Evolutionary conservation across 2,888 invertebrate species (phyloP).

Genomic region (Orthosia incerta): DNA sequence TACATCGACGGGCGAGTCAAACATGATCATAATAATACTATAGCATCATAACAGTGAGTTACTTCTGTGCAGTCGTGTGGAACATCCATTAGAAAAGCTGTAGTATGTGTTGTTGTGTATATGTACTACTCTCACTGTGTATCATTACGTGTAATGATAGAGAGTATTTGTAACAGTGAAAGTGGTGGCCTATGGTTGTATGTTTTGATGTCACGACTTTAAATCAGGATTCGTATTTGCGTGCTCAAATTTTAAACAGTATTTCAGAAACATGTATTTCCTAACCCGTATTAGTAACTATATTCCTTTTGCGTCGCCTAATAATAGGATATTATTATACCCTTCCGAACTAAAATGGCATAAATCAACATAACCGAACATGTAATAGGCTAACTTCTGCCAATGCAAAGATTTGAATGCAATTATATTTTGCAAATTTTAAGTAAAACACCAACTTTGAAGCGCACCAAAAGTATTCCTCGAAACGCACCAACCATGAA

Average conservation of each 20-base stretch:
- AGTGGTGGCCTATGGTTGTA: slow-evolving; percentile 43
- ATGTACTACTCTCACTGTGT: slow-evolving; percentile 30
- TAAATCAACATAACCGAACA: too few relatives aligned
- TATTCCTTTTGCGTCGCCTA: not conserved
- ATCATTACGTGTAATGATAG: slow-evolving; percentile 45
- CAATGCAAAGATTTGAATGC: too few relatives aligned
- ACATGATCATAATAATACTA: slow-evolving; percentile 59
- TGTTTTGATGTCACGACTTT: slow-evolving; percentile 28
- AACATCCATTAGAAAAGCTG: slow-evolving; percentile 51
- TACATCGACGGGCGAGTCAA: slow-evolving; percentile 56
- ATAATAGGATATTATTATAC: not conserved
- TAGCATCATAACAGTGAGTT: slow-evolving; percentile 42
- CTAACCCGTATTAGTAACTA: not conserved
- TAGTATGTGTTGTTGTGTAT: slow-evolving; percentile 31
- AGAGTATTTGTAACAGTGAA: slow-evolving; percentile 48
- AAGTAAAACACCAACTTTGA: too few relatives aligned
- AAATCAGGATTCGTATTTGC: slow-evolving; percentile 11
- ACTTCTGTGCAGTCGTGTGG: slow-evolving; percentile 54
- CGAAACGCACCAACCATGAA: too few relatives aligned
- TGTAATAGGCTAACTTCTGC: too few relatives aligned
- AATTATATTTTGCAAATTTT: too few relatives aligned
- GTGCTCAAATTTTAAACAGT: not conserved
- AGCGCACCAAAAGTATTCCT: too few relatives aligned
- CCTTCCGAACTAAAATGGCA: too few relatives aligned
- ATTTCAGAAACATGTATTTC: not conserved